These are phyloP conservation scores for Notodonta dromedarius DNA, from an alignment of 2,888 invertebrate genomes.

Conservation along the genomic window DNA sequence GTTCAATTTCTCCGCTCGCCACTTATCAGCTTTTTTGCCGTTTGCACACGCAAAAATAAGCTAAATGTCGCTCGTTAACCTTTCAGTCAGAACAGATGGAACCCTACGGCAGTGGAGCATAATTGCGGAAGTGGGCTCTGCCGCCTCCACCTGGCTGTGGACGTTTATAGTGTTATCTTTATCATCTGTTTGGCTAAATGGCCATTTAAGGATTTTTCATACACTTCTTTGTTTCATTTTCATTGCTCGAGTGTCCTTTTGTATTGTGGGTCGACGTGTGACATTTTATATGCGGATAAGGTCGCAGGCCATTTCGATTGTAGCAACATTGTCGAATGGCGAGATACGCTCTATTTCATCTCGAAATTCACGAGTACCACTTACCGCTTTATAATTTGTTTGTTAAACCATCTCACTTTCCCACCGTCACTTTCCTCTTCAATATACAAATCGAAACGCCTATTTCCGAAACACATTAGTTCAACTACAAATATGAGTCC, in stretches of 20 bases:
- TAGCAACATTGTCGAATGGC: neutral
- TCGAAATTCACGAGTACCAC: neutral
- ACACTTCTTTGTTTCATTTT: conserved; percentile 41
- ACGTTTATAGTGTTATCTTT: conserved; percentile 43
- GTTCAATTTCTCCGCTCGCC: conserved; percentile 48
- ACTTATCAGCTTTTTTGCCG: conserved; percentile 58
- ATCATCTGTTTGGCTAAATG: conserved; percentile 46
- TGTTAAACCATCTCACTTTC: conserved; percentile 18
- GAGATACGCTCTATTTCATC: neutral
- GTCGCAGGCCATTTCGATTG: neutral
- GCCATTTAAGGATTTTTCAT: conserved; percentile 38
- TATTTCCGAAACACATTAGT: conserved; percentile 14
- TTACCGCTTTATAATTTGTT: conserved; percentile 1
- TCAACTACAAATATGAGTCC: conserved; percentile 11
- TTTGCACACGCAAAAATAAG: conserved; percentile 51
- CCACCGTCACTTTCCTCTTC: conserved; percentile 31
- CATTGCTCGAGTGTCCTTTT: conserved; percentile 32
- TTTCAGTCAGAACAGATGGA: conserved; percentile 65
- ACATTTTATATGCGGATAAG: conserved; percentile 23
- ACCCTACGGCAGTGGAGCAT: conserved; percentile 53
- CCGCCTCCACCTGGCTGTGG: conserved; percentile 33
- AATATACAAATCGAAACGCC: conserved; percentile 19
- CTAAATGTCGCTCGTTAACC: conserved; percentile 69
- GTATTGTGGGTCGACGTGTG: conserved; percentile 9
- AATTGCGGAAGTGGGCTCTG: conserved; percentile 68